Evolutionary conservation across 2,113 vertebrate genomes (phyloP).

Genomic region (Leptosomus discolor): DNA sequence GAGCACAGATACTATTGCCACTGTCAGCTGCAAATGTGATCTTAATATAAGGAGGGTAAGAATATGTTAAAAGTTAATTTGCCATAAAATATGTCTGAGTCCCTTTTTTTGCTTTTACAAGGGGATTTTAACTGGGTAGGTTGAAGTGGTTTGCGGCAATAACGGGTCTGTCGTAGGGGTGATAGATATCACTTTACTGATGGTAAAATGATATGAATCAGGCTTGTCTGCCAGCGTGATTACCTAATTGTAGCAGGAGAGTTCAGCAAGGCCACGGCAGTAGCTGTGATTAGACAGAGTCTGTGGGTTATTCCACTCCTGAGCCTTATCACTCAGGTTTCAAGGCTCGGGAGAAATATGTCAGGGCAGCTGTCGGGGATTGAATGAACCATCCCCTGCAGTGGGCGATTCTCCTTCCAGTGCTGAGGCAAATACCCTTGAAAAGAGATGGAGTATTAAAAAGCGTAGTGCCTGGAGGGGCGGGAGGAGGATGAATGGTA

Average conservation of each 20-base stretch:
- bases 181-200: conserved; percentile 50
- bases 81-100: conserved; percentile 36
- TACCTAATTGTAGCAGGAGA: not conserved
- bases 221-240: not conserved
- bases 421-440: not conserved
- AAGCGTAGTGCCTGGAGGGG: not conserved
- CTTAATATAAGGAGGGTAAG: not conserved
- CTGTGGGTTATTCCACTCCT: not conserved
- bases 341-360: conserved; percentile 5
- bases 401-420: not conserved
- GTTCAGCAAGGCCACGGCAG: conserved; percentile 30
- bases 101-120: conserved; percentile 22
- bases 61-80: conserved; percentile 51
- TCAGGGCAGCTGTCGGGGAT: not conserved
- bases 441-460: not conserved
- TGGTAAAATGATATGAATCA: conserved; percentile 57
- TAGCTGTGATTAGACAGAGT: not conserved
- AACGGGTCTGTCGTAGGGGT: not conserved
- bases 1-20: not conserved
- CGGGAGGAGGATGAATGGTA: not conserved
- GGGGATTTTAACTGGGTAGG: conserved; percentile 1
- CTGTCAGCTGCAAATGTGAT: not conserved
- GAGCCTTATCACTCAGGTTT: not conserved
- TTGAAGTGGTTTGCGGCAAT: conserved; percentile 9
- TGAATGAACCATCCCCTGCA: not conserved